Evolutionary conservation across 2,888 invertebrate species (phyloP).

Genomic region (Podotricha telesiphe): DNA sequence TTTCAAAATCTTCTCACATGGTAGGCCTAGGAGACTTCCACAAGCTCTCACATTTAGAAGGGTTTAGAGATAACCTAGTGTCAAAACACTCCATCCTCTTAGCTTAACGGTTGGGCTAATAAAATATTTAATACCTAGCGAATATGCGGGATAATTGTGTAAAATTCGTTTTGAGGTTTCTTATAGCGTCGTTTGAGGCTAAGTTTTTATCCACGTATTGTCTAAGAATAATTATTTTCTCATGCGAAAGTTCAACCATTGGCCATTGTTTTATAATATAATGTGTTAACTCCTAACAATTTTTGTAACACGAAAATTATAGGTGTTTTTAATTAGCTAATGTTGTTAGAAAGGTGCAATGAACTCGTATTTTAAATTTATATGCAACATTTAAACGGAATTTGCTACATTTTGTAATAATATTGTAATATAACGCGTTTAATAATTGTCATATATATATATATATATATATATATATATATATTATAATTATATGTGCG

Average conservation of each 20-base stretch:
- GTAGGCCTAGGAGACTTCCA: no score
- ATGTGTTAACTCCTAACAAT: slow-evolving; percentile 46
- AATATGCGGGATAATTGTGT: slow-evolving; percentile 71
- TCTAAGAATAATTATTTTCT: slow-evolving; percentile 75
- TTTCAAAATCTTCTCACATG: no score
- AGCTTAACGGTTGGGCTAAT: neutral
- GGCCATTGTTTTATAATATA: slow-evolving; percentile 50
- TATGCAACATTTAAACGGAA: neutral
- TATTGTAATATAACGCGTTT: no score
- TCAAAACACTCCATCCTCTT: neutral
- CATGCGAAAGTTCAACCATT: slow-evolving; percentile 79
- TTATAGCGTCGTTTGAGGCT: slow-evolving; percentile 60
- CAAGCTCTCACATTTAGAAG: no score
- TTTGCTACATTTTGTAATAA: neutral
- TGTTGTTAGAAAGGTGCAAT: slow-evolving; percentile 27
- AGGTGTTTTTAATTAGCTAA: slow-evolving; percentile 39
- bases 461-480: no score
- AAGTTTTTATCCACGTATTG: slow-evolving; percentile 65
- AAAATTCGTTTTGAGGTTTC: slow-evolving; percentile 71
- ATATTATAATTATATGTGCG: no score
- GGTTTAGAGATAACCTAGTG: neutral
- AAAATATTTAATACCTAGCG: neutral
- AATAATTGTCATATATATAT: no score
- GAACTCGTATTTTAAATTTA: slow-evolving; percentile 10
- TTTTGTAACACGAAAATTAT: slow-evolving; percentile 47